phyloP scores from a whole-genome alignment of 30 jellyfish, hydroid and myxozoan species.

The Rhopilema esculentum region DNA sequence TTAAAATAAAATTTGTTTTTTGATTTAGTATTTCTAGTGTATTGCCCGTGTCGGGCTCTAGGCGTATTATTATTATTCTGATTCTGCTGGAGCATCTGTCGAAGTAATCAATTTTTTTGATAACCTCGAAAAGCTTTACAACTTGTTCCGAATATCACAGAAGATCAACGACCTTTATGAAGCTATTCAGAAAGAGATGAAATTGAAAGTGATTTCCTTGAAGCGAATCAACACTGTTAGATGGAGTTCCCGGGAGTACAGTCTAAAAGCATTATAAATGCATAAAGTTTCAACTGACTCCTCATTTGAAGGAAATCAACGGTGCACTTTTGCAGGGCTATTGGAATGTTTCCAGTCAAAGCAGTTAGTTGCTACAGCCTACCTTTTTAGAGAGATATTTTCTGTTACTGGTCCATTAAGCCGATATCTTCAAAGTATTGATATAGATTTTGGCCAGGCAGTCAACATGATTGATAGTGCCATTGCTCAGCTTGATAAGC shows the following conservation, averaged over 20 bases:
- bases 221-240: constrained; percentile 46
- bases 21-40: too few species aligned
- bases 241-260: constrained; percentile 63
- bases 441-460: constrained; percentile 58
- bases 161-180: constrained; percentile 60
- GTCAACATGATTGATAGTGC: constrained; percentile 49
- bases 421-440: constrained; percentile 50
- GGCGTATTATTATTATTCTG: too few species aligned
- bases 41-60: too few species aligned
- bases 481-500: neutral
- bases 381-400: constrained; percentile 45
- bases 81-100: neutral
- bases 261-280: constrained; percentile 50
- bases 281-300: constrained; percentile 32
- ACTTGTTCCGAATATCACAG: constrained; percentile 30
- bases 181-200: constrained; percentile 42
- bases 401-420: constrained; percentile 41
- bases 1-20: too few species aligned
- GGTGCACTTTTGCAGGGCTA: constrained; percentile 36
- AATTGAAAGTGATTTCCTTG: constrained; percentile 22
- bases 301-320: constrained; percentile 32
- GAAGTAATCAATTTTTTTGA: constrained; percentile 6
- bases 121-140: constrained; percentile 44
- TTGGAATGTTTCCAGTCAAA: constrained; percentile 57
- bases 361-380: constrained; percentile 63